Base-by-base conservation (phyloP, 2,797 vertebrate genomes). In the Carcharodon carcharias region DNA sequence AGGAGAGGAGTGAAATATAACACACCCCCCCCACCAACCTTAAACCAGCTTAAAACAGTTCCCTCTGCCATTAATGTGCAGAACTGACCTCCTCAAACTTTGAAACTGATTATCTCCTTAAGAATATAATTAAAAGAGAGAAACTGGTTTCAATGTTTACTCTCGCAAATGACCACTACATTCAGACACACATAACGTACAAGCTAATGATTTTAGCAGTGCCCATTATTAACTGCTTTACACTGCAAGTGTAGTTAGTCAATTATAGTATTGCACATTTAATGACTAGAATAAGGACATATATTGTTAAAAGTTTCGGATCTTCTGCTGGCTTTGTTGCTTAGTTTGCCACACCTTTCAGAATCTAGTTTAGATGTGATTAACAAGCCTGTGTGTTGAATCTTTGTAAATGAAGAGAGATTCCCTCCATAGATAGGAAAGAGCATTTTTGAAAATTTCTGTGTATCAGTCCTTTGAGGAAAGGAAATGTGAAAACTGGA, bases 401-500 rank as follows among this genome's bases (percentile, higher is more conserved):
- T 61, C 5, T 92, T 65, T 93, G 21, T 65, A 63, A 45, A 50
- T 85, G 82, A 93, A 65, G 18, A 23, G 61, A 26, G 4, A 1
- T 67, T 65, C 67, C 40, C 23, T 40, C 91, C 65, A 18, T 26
- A 45, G 63, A 93, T 93, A 67, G 63, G 21, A 65, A n/a, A 6
- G 7, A 63, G 61, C 67, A 67, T 40, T n/a, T 26, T 93, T 93
- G 61, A 67, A 93, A 93, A 65, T 63, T 26, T 40, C n/a, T n/a
- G 40, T 93, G 91, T 93, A 93, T 93, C 3, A 45, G 40, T 12
- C 45, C 91, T 67, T 93, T 67, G 61, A 93, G 91, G 91, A 45
- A 93, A 93, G 61, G 40, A 93, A 31, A 35, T 21, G 91, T 67
- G 35, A 50, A 67, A 93, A 93, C 35, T 93, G 91, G 63, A 93